These are phyloP conservation scores for Cryptus armator DNA, from an alignment of 2,888 invertebrate species.

Conservation along the genomic window DNA sequence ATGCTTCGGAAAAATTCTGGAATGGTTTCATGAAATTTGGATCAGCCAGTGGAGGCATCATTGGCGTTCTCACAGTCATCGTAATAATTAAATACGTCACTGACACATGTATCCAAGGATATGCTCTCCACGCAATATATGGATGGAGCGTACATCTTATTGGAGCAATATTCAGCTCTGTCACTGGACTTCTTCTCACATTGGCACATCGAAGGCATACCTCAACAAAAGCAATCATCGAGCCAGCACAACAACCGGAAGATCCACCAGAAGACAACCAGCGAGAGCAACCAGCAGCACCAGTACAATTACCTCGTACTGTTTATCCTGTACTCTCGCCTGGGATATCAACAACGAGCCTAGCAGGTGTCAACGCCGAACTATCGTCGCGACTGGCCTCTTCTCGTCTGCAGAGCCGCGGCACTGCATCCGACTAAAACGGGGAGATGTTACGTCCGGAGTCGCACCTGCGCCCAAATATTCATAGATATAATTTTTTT, in stretches of 20 bases:
- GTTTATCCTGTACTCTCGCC: background rate
- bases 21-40: slow-evolving; percentile 4
- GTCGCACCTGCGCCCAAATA: no score
- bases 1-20: background rate
- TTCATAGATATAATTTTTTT: no score
- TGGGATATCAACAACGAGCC: background rate
- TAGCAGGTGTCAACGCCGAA: slow-evolving; percentile 32
- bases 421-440: slow-evolving; percentile 38
- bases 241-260: background rate
- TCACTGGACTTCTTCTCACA: background rate
- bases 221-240: background rate
- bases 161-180: background rate
- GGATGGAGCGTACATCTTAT: background rate
- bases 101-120: background rate
- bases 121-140: slow-evolving; percentile 2
- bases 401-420: slow-evolving; percentile 28
- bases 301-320: background rate
- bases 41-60: background rate
- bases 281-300: background rate
- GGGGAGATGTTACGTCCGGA: slow-evolving; percentile 16
- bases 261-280: background rate
- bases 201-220: background rate
- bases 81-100: background rate
- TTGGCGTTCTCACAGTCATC: background rate
- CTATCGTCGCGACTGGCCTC: slow-evolving; percentile 22